Conservation (phyloP, 2,888 invertebrate species). For the Agrochola lota region DNA sequence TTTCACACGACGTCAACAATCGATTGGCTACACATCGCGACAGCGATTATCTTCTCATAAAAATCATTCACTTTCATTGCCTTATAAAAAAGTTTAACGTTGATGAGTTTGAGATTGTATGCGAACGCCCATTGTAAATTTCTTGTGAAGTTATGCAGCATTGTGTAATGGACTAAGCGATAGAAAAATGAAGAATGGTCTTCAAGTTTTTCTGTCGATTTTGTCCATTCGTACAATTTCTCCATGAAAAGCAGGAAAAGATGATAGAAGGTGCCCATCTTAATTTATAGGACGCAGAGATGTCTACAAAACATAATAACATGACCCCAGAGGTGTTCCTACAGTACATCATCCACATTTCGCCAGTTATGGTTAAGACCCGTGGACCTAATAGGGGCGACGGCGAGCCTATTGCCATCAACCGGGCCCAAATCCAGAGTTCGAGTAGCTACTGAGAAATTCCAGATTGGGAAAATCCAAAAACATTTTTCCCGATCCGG, state of each 20-base stretch:
- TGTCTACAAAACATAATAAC: not conserved
- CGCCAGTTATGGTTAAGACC: no score
- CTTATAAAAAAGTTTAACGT: constrained; percentile 59
- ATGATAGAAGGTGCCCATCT: not conserved
- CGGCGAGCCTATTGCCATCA: no score
- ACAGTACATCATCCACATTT: no score
- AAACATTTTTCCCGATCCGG: no score
- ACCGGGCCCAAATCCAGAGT: no score
- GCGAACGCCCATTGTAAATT: constrained; percentile 58
- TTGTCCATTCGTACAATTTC: constrained; percentile 5
- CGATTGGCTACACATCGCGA: constrained; percentile 66
- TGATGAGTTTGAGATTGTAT: constrained; percentile 50
- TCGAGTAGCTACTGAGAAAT: no score
- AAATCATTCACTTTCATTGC: constrained; percentile 74
- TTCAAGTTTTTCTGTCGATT: constrained; percentile 31
- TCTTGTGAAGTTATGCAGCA: constrained; percentile 48
- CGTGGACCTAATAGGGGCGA: no score
- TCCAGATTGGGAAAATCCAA: no score
- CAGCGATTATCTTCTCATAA: constrained; percentile 60
- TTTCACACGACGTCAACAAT: constrained; percentile 70
- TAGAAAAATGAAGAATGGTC: constrained; percentile 19
- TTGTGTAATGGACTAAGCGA: constrained; percentile 56
- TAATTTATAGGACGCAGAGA: not conserved
- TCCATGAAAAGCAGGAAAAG: constrained; percentile 18
- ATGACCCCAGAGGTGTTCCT: no score